Evolutionary conservation across 2,113 vertebrate species (phyloP).

Genomic region (Daubentonia madagascariensis): DNA sequence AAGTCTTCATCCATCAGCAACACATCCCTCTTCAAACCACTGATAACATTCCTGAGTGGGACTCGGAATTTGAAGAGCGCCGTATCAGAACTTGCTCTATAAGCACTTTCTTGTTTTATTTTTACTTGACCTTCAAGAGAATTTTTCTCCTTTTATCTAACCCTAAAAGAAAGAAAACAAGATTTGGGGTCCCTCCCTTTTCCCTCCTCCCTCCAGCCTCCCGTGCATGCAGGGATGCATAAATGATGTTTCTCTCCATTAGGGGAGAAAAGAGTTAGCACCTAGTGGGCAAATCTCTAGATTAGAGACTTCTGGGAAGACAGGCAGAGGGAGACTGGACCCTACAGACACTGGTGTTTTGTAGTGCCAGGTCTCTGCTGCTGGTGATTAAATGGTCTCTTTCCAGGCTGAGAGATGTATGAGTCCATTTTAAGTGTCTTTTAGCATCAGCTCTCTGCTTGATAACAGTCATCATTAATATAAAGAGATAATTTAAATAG

Average conservation of each 20-base stretch:
- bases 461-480: background rate
- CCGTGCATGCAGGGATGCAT: background rate
- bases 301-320: background rate
- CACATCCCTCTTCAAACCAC: background rate
- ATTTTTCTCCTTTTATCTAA: constrained; percentile 63
- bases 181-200: background rate
- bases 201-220: background rate
- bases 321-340: background rate
- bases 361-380: background rate
- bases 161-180: constrained; percentile 61
- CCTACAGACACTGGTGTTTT: background rate
- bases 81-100: constrained; percentile 32
- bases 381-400: background rate
- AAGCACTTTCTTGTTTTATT: constrained; percentile 61
- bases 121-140: constrained; percentile 62
- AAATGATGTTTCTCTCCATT: background rate
- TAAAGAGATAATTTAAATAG: background rate
- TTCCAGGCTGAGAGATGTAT: background rate
- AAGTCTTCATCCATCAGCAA: background rate
- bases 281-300: background rate
- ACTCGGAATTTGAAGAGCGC: background rate
- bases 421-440: background rate
- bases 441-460: background rate
- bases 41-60: constrained; percentile 58
- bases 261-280: background rate